Percentiles rank a stretch among this genome's conserved stretches.
These are phyloP conservation scores for Heliconius aoede DNA, from an alignment of 2,888 invertebrate genomes.

Conservation along the genomic window DNA sequence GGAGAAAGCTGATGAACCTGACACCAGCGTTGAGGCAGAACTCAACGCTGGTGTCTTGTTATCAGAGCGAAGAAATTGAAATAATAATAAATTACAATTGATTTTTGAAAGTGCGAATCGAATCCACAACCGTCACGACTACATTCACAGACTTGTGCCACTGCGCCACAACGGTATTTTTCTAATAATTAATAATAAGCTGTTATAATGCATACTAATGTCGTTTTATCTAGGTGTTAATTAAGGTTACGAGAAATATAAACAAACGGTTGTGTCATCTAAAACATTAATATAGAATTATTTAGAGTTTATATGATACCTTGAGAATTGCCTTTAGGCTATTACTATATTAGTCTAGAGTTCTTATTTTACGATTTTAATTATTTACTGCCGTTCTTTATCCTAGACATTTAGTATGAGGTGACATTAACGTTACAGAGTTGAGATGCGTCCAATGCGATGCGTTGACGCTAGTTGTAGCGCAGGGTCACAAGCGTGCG, in stretches of 20 bases:
- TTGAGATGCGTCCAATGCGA: not conserved
- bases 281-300: slow-evolving; percentile 7
- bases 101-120: too few relatives aligned
- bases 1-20: not conserved
- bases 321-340: slow-evolving; percentile 24
- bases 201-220: not conserved
- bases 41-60: too few relatives aligned
- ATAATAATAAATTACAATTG: too few relatives aligned
- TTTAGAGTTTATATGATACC: slow-evolving; percentile 20
- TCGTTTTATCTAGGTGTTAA: slow-evolving; percentile 1
- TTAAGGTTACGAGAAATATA: not conserved
- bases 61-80: too few relatives aligned
- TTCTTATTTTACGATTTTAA: not conserved
- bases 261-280: slow-evolving; percentile 18
- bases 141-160: too few relatives aligned
- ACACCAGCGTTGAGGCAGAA: too few relatives aligned
- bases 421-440: not conserved
- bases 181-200: not conserved
- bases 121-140: too few relatives aligned
- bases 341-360: slow-evolving; percentile 2
- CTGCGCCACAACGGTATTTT: not conserved
- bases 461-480: too few relatives aligned
- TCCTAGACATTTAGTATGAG: not conserved
- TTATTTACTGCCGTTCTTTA: not conserved
- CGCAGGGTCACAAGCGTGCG: too few relatives aligned